Evolutionary conservation across 2,797 vertebrate species (phyloP).

Genomic region (Setipinna tenuifilis): DNA sequence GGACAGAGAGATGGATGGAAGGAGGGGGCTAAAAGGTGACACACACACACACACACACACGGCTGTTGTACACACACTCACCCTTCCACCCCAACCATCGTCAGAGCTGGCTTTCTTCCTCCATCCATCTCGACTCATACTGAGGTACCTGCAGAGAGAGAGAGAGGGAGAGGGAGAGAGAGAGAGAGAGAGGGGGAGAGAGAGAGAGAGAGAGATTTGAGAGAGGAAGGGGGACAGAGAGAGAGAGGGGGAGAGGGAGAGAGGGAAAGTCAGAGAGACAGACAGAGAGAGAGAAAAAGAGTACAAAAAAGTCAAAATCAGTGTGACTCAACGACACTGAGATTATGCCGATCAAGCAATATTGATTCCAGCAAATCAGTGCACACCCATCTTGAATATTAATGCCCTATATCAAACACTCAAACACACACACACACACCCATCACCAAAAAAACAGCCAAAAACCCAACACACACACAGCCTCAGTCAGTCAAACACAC

Average conservation of each 20-base stretch:
- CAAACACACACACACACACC: not conserved
- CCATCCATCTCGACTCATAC: constrained; percentile 96
- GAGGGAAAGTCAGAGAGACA: constrained; percentile 15
- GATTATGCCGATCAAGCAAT: not conserved
- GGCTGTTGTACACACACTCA: constrained; percentile 79
- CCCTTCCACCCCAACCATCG: constrained; percentile 90
- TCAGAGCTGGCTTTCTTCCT: constrained; percentile 85
- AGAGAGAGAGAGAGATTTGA: constrained; percentile 54
- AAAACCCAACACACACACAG: not conserved
- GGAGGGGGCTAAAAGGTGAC: no score
- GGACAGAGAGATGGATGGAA: not conserved
- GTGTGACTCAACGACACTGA: no score
- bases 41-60: no score
- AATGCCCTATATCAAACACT: not conserved
- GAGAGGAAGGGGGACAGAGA: constrained; percentile 52
- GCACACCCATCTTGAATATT: not conserved
- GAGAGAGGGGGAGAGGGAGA: constrained; percentile 43
- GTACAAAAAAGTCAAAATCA: not conserved
- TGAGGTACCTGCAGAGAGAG: constrained; percentile 79
- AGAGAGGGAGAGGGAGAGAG: not conserved
- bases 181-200: not conserved
- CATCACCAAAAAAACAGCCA: not conserved
- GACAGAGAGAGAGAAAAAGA: constrained; percentile 44
- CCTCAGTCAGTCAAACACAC: not conserved
- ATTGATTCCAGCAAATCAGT: not conserved